Conservation (phyloP, 2,797 vertebrate genomes). For the Leucoraja ocellata region DNA sequence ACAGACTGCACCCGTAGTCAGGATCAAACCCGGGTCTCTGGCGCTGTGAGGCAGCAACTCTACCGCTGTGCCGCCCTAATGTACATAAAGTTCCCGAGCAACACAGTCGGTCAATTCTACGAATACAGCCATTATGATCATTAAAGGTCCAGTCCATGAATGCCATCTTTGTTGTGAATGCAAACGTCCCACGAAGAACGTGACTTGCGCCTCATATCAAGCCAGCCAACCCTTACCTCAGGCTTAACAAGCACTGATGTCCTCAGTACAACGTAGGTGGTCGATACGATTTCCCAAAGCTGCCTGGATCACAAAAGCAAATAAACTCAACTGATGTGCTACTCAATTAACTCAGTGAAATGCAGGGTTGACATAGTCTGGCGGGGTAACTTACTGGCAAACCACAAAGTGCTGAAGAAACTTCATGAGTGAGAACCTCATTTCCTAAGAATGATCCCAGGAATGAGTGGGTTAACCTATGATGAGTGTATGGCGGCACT, state of each 20-base stretch:
- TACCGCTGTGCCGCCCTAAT: too few species aligned
- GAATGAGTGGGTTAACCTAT: too few species aligned
- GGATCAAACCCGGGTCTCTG: too few species aligned
- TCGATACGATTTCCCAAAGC: background rate
- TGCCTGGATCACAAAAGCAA: background rate
- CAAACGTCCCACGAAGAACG: too few species aligned
- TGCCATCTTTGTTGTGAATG: background rate
- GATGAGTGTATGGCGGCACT: too few species aligned
- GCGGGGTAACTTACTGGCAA: too few species aligned
- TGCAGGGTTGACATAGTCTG: background rate
- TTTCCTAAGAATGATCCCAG: too few species aligned
- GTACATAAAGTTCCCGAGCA: background rate
- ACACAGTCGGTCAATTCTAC: background rate
- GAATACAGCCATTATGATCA: background rate
- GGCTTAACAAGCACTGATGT: background rate
- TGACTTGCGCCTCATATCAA: background rate
- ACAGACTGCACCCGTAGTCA: too few species aligned
- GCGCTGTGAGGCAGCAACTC: too few species aligned
- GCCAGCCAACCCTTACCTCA: background rate
- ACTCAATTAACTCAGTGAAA: background rate
- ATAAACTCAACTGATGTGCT: background rate
- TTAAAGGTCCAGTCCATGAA: background rate
- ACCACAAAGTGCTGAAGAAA: too few species aligned
- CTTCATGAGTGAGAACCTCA: too few species aligned
- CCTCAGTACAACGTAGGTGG: background rate